Base-by-base conservation (phyloP, 2,888 invertebrate genomes). In the Ethmia dodecea region DNA sequence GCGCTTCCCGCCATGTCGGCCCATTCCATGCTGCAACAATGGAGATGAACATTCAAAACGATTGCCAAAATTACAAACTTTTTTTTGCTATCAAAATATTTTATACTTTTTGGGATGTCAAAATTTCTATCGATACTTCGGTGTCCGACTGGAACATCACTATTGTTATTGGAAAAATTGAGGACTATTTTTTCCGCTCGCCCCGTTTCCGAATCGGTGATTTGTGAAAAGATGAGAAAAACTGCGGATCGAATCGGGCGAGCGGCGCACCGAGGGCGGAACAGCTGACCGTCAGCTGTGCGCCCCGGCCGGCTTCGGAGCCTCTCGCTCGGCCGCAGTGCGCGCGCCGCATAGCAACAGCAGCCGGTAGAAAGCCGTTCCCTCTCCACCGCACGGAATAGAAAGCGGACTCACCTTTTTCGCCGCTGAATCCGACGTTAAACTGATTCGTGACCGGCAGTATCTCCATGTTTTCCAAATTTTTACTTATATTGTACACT, bases 371-470 rank as follows among this genome's bases (percentile, higher is more conserved):
- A 81, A 80, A 81, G 80, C 72, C 59, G 60, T 67, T 60, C 77
- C 75, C 69, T 62, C 72, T 56, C 59, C 59, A 49, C 49, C 56
- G 25, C 53, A 49, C 55, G 47, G 49, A 70, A 74, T 80, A 83
- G 83, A 83, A 84, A 83, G 83, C 75, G 48, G 60, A 73, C 89
- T 88, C 79, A 92, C 92, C 92, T 91, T 91, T 91, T 72, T 90
- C 89, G 81, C 89, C 90, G 81, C 89, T 91, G 88, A 93, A 93
- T 87, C 91, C 91, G 73, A 92, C 92, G 78, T 89, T 90, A 79
- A 91, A 90, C 84, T 90, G 90, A 87, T 89, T 93, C 77, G 91
- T 90, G 74, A 92, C 91, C 75, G 92, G 90, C 76, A 93, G 89
- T 80, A 93, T 91, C 89, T 93, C 93, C 93, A 93, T 93, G 76